A percentile compares a stretch with the other conserved stretches of the same genome.
phyloP scores from a whole-genome alignment of 2,888 invertebrate species.

The Heliconius ethilla region DNA sequence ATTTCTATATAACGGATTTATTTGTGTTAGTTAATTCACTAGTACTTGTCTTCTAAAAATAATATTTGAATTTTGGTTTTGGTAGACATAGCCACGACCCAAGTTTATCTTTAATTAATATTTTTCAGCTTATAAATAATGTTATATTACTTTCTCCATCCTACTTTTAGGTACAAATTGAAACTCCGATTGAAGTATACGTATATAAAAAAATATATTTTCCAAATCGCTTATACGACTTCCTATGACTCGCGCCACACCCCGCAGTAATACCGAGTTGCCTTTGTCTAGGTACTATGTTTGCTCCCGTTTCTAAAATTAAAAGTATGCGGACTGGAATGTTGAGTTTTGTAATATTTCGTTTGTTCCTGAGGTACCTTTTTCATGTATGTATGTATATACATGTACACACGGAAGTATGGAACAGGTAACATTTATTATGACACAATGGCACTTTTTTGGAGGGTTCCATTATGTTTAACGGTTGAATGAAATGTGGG shows the following conservation, averaged over 20 bases:
- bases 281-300: conserved; percentile 75
- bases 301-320: conserved; percentile 79
- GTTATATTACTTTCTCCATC: not conserved
- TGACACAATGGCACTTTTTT: conserved; percentile 18
- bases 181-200: not conserved
- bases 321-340: conserved; percentile 78
- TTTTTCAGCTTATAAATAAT: not conserved
- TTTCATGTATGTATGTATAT: conserved; percentile 34
- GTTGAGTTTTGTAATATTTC: conserved; percentile 59
- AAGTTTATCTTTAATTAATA: not conserved
- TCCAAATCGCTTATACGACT: not conserved
- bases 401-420: conserved; percentile 25
- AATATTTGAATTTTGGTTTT: not conserved
- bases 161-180: not conserved
- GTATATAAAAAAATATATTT: not conserved
- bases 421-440: conserved; percentile 36
- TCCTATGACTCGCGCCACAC: conserved; percentile 41
- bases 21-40: not conserved
- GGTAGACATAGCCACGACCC: not conserved
- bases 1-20: not conserved
- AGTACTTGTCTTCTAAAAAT: not conserved
- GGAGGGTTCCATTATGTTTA: not conserved
- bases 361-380: conserved; percentile 49
- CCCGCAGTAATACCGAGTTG: conserved; percentile 54
- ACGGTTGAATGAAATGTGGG: conserved; percentile 3